Base-by-base conservation (phyloP, 2,888 invertebrate genomes). In the Ophion slaviceki region DNA sequence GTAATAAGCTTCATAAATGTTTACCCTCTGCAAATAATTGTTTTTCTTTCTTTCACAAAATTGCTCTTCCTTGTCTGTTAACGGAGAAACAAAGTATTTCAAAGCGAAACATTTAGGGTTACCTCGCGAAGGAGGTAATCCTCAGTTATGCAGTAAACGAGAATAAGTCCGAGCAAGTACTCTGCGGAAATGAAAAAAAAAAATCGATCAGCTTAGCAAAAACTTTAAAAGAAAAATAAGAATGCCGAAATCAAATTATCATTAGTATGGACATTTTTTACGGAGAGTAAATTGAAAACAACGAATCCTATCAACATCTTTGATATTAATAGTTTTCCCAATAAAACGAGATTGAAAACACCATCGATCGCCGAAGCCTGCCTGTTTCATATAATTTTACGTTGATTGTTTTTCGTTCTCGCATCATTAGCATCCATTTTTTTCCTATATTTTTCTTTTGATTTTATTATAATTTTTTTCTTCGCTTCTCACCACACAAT, bases 1-100 rank as follows among this genome's bases (percentile, higher is more conserved):
- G 88, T 95, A 96, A 86, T 95, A 90, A 66, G 94, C 94, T 45
- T 95, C 93, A 0, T 94, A 93, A 2, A 96, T 92, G 0, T 94
- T 91, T 88, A 94, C 94, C 87, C 95, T 95, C 89, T 89, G 64
- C 11, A 47, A 79, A 64, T 24, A 17, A 53, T 17, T 1, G 17
- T 14, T 40, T 20, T 28, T 59, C 8, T 32, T 36, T 36, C 32
- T 32, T 32, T n/a, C 7, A 0, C 10, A 10, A n/a, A n/a, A 10
- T 36, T 32, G n/a, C 8, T 57, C 17, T 72, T 53, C 20, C 71
- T 28, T 6, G n/a, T 62, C 59, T 61, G 71, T 57, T 32, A 32
- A 45, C 62, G 2, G 28, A 53, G 17, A 28, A 77, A 2, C 28
- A 24, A 59, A 1, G 40, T 17, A 36, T 53, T 20, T 40, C 3